These are phyloP conservation scores for Antechinus flavipes DNA, from an alignment of 2,113 vertebrate species.

Conservation along the genomic window DNA sequence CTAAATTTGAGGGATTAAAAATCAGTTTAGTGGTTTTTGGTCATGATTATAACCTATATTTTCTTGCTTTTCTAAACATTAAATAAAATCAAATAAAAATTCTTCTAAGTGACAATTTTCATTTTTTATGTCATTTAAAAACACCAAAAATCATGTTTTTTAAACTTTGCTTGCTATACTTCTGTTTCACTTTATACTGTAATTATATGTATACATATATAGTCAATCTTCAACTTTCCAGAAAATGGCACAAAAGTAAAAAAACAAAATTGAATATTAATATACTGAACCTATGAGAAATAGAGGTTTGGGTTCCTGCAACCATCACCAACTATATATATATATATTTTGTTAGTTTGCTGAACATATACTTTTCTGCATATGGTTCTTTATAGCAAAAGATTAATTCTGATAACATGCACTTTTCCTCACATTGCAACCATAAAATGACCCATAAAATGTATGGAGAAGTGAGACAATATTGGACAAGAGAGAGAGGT, in stretches of 20 bases:
- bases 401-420: neutral
- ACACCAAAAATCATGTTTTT: neutral
- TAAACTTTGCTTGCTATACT: neutral
- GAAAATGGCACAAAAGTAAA: neutral
- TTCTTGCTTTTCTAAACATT: neutral
- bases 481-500: neutral
- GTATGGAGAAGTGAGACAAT: neutral
- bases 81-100: constrained; percentile 2
- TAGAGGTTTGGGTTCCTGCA: neutral
- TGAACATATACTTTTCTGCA: neutral
- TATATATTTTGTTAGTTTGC: neutral
- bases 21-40: neutral
- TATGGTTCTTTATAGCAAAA: neutral
- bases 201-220: neutral
- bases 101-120: neutral
- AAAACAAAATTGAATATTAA: neutral
- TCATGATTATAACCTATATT: neutral
- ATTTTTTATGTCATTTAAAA: neutral
- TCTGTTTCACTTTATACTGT: neutral
- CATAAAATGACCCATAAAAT: neutral
- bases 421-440: neutral
- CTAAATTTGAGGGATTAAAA: neutral
- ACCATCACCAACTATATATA: neutral
- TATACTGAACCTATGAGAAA: neutral
- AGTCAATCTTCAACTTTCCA: neutral